Evolutionary conservation across 2,888 invertebrate genomes (phyloP), one percentile per base, ranked within the genome.

Genomic region (Lacanobia wlatinum): DNA sequence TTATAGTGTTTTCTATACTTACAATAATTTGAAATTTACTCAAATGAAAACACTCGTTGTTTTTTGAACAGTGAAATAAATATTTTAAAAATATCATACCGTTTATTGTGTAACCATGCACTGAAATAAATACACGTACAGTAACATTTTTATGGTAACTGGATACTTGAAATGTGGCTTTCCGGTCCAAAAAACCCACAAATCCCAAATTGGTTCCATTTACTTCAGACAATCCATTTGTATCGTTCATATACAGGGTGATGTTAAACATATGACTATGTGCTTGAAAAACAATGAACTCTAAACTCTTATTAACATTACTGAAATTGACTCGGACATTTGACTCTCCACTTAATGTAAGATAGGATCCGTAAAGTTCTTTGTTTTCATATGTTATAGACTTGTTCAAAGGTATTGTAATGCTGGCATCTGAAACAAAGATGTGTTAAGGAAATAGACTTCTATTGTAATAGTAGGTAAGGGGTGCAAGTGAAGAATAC

Each of bases 131-230:
- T 12, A 95, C 82, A 73, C 91, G 88, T 18, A 96, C 73, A 72
- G 89, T 88, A 5, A 86, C 79, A 58, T 84, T 61, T 1, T 43
- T 75, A 88, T 96, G 93, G 38, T 87, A 73, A 88, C 97, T 97
- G 6, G 81, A 80, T 28, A 97, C 83, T 83, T 91, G 96, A 83
- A 96, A 95, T 70, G 87, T 90, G 46, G 88, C 89, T 28, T 86
- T 72, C 2, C 91, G 80, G 58, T 90, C 86, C 0, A 94, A 83
- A 38, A 80, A 73, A 68, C 91, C 91, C 67, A 94, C 92, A 18
- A 98, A 90, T 12, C 98, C 98, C 56, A 97, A 82, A 91, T 97
- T 97, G 1, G 96, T 96, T 0, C 98, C 98, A 18, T 86, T 94
- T 4, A 97, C 91, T 1, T 1, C 0, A 50, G 14, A 12, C 3